phyloP scores from a whole-genome alignment of 2,797 vertebrate genomes.

The Premnoplex brunnescens region DNA sequence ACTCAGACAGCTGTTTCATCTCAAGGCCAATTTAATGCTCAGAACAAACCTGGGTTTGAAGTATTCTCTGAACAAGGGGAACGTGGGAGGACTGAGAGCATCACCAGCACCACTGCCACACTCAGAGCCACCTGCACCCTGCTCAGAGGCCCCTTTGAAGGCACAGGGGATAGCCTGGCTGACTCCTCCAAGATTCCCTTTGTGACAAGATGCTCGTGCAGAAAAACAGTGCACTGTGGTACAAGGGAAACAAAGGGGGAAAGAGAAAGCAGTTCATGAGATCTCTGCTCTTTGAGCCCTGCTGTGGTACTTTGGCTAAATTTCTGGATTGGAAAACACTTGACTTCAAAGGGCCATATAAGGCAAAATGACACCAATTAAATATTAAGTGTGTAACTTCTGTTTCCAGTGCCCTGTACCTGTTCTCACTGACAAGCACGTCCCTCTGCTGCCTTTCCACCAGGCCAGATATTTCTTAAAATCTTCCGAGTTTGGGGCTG shows the following conservation, averaged over 20 bases:
- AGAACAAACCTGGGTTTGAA: slow-evolving; percentile 4
- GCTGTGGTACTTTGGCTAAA: neutral
- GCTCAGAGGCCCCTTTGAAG: fast-evolving
- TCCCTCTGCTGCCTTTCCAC: neutral
- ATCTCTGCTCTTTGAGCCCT: neutral
- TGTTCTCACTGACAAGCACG: neutral
- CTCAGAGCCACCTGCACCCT: neutral
- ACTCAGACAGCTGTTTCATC: slow-evolving; percentile 21
- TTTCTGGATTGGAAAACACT: neutral
- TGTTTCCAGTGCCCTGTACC: neutral
- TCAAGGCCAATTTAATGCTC: slow-evolving; percentile 40
- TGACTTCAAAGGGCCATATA: neutral
- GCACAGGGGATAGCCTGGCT: neutral
- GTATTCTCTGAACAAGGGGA: neutral
- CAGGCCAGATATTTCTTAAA: neutral
- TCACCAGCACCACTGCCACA: neutral
- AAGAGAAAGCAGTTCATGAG: neutral
- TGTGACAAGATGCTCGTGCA: neutral
- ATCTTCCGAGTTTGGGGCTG: neutral
- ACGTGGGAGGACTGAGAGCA: neutral
- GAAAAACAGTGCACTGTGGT: neutral
- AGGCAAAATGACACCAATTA: neutral
- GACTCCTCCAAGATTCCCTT: neutral
- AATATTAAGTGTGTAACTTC: neutral
- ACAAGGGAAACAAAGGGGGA: neutral